Evolutionary conservation across 1,140 invertebrate species (phyloP), one percentile per base, ranked within the genome.

Genomic region (Papilio glaucus): DNA sequence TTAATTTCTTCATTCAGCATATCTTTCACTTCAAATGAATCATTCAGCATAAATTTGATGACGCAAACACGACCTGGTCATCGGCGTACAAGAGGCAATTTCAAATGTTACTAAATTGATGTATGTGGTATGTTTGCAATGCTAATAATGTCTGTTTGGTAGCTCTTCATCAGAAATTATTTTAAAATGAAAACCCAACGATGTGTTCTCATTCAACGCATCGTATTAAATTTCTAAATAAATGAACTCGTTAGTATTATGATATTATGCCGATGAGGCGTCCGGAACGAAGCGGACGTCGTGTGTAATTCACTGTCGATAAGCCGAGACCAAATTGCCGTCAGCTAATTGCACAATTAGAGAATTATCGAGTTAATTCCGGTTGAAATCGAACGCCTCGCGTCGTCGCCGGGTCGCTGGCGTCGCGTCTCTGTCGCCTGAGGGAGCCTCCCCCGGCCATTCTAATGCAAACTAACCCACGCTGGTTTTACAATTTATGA

Each of bases 311-410:
- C 60, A 68, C 67, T 45, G 72, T 61, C 76, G 76, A 81, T 83
- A 84, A 84, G 72, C 77, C 73, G 73, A 82, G 79, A 84, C 80
- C 73, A 89, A 91, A 89, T 89, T 87, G 86, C 77, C 79, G 77
- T 79, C 79, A 75, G 77, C 76, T 90, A 89, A 92, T 90, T 89
- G 86, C 79, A 83, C 84, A 86, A 89, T 90, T 90, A 89, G 80
- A 81, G 81, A 80, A 90, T 92, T 90, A 90, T 84, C 86, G 81
- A 84, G 85, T 90, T 89, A 89, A 89, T 90, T 90, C 85, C 82
- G 87, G 82, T 67, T 86, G 90, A 90, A 90, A 87, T 80, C 72
- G 79, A 85, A 86, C 80, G 81, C 82, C 76, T 67, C 65, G 72
- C 72, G 49, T 53, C 60, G 71, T 49, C 72, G 71, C 53, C 71